Percentiles rank a stretch among this genome's conserved stretches.
phyloP scores from a whole-genome alignment of 1,140 invertebrate genomes.

The Manduca sexta region DNA sequence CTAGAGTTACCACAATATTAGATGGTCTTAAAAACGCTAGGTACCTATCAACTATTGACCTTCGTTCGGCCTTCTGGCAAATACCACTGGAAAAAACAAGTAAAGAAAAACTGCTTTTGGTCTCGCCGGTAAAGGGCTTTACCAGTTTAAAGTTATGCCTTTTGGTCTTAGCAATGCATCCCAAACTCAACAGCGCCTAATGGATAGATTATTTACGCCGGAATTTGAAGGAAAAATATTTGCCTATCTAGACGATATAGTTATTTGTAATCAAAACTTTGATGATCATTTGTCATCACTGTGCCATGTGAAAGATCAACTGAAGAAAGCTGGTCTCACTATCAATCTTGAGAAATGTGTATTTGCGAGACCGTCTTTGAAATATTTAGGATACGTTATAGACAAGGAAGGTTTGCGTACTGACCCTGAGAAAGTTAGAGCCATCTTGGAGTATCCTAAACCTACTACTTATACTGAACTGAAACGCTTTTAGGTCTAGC shows the following conservation, averaged over 20 bases:
- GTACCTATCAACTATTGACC: constrained; percentile 40
- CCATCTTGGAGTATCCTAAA: constrained; percentile 49
- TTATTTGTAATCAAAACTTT: constrained; percentile 30
- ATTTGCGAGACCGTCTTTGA: constrained; percentile 22
- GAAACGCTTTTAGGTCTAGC: constrained; percentile 44
- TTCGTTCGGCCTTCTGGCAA: constrained; percentile 45
- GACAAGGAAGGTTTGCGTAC: constrained; percentile 38
- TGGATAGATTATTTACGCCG: constrained; percentile 26
- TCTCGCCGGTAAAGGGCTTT: constrained; percentile 30
- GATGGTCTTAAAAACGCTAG: constrained; percentile 29
- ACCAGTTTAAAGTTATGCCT: constrained; percentile 27
- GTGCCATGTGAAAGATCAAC: constrained; percentile 20
- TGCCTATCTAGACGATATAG: constrained; percentile 45
- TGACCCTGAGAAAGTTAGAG: constrained; percentile 56
- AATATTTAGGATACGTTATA: constrained; percentile 42
- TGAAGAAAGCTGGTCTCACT: constrained; percentile 27
- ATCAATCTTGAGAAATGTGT: constrained; percentile 31
- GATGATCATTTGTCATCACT: constrained; percentile 32
- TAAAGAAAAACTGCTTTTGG: constrained; percentile 37
- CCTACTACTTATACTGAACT: constrained; percentile 47
- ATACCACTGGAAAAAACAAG: constrained; percentile 27
- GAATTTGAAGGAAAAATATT: constrained; percentile 24
- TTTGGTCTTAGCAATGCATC: constrained; percentile 26
- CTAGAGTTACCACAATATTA: constrained; percentile 32
- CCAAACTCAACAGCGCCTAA: constrained; percentile 23